phyloP scores from a whole-genome alignment of 2,797 vertebrate genomes.

The Eulemur coronatus region DNA sequence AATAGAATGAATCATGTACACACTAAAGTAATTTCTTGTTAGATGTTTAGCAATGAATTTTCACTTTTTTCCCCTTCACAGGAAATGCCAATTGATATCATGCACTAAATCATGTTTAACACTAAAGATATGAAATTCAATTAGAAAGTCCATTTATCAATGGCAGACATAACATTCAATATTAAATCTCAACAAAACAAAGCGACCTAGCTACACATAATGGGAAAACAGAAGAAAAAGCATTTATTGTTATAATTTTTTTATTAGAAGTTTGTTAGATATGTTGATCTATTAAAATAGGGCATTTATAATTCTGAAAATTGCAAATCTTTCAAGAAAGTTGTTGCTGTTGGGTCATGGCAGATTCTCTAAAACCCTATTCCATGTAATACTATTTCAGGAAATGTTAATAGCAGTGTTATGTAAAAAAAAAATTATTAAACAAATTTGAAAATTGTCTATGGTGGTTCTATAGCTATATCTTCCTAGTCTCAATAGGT shows the following conservation, averaged over 20 bases:
- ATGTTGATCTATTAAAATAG: neutral
- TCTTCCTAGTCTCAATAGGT: neutral
- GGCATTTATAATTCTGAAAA: neutral
- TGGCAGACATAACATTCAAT: neutral
- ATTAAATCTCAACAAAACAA: conserved; percentile 41
- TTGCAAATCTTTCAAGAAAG: neutral
- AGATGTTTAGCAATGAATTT: conserved; percentile 69
- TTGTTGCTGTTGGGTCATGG: neutral
- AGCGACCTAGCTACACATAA: neutral
- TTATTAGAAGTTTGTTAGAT: neutral
- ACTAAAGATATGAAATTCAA: conserved; percentile 62
- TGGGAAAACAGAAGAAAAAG: neutral
- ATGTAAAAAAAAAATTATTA: neutral
- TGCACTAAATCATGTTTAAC: conserved; percentile 57
- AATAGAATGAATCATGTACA: conserved; percentile 70
- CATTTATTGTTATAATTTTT: neutral
- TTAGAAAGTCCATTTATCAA: conserved; percentile 63
- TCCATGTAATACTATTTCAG: neutral
- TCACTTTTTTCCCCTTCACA: conserved; percentile 56
- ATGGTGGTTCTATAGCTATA: neutral
- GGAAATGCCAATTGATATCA: conserved; percentile 48
- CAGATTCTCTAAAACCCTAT: neutral
- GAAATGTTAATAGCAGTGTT: neutral
- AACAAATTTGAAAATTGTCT: neutral
- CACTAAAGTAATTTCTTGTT: conserved; percentile 68